Conservation (phyloP, 2,888 invertebrate species). For the Chamaedrilus cognettii region DNA sequence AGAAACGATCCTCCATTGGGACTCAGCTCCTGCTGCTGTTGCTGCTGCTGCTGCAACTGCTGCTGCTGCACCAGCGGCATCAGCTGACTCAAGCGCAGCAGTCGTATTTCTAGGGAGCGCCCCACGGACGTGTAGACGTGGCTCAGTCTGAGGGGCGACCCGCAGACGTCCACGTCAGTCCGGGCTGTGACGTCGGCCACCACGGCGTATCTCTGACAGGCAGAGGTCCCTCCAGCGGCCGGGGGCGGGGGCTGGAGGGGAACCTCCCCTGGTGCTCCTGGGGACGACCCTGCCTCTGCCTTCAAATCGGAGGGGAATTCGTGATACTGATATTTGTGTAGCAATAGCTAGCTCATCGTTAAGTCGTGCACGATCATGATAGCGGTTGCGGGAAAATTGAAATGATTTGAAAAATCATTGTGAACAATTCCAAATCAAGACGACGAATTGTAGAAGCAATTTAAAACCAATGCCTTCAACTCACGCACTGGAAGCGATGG, state of each 20-base stretch:
- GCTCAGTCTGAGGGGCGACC: constrained; percentile 1
- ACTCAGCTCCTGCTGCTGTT: constrained; percentile 6
- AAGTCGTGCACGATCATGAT: too few species aligned
- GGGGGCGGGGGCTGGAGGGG: neutral
- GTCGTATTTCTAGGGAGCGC: constrained; percentile 4
- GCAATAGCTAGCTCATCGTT: too few species aligned
- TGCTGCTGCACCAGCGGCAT: neutral
- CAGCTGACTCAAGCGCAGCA: neutral
- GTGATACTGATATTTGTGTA: too few species aligned
- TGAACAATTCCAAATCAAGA: too few species aligned
- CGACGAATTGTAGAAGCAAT: too few species aligned
- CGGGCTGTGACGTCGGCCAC: constrained; percentile 13
- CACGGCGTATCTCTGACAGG: constrained; percentile 14
- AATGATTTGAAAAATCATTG: too few species aligned
- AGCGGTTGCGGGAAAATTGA: too few species aligned
- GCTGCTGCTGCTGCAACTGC: neutral
- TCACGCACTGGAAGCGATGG: too few species aligned
- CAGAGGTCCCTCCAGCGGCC: neutral
- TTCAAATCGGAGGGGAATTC: too few species aligned
- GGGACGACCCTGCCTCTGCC: neutral
- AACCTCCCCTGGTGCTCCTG: neutral
- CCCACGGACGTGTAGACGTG: constrained; percentile 19
- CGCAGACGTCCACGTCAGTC: constrained; percentile 14
- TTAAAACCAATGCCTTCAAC: too few species aligned
- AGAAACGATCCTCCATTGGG: neutral